Evolutionary conservation across 2,888 invertebrate species (phyloP).

Genomic region (Drosophila mimica): DNA sequence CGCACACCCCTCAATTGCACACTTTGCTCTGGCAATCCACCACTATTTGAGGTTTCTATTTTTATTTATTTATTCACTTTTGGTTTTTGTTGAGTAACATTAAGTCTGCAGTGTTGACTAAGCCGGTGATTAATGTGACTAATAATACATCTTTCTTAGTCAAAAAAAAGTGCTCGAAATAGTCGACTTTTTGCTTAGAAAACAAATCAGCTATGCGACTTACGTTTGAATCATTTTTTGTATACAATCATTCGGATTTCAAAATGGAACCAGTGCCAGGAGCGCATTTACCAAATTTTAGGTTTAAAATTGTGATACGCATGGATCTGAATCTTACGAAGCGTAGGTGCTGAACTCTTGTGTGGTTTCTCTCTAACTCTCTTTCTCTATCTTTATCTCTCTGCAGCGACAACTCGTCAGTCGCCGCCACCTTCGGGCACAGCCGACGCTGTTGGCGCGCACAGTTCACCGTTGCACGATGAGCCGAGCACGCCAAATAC

Average conservation of each 20-base stretch:
- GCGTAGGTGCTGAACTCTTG: constrained; percentile 12
- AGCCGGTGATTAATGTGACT: neutral
- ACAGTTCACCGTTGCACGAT: constrained; percentile 44
- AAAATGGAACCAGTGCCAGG: constrained; percentile 15
- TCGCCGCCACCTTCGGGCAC: constrained; percentile 62
- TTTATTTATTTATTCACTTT: neutral
- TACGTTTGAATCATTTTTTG: constrained; percentile 9
- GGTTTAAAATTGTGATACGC: constrained; percentile 31
- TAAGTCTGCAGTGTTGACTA: neutral
- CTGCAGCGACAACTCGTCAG: constrained; percentile 68
- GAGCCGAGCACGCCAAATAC: constrained; percentile 74
- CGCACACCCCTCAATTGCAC: constrained; percentile 9
- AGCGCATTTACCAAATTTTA: constrained; percentile 19
- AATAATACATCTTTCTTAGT: no score
- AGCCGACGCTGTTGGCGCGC: constrained; percentile 52
- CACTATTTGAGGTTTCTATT: constrained; percentile 45
- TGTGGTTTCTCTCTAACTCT: neutral
- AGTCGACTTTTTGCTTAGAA: neutral
- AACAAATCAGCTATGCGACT: constrained; percentile 1
- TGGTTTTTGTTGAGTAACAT: constrained; percentile 21
- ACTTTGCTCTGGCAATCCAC: constrained; percentile 47
- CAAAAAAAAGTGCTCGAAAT: neutral
- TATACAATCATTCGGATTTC: neutral
- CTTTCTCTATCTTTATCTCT: neutral
- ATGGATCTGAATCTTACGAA: neutral